These are phyloP conservation scores for Trachymyrmex septentrionalis DNA, from an alignment of 1,140 invertebrate species.

Conservation along the genomic window DNA sequence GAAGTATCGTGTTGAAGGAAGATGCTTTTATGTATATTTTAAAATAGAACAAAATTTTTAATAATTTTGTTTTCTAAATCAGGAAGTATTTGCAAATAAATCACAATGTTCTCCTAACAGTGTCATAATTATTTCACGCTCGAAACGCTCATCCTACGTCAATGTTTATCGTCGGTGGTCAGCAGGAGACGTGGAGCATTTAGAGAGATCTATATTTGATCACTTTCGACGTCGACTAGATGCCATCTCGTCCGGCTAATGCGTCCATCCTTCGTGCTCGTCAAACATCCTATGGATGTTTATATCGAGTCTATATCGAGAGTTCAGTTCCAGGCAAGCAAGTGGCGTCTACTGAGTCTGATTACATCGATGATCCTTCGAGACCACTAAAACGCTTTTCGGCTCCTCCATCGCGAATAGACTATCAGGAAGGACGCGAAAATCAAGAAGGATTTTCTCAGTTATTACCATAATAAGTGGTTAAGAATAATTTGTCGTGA, in stretches of 20 bases:
- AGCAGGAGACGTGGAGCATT: conserved; percentile 68
- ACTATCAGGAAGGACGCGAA: background rate
- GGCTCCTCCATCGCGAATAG: background rate
- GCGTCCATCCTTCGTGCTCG: conserved; percentile 78
- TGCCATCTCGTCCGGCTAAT: conserved; percentile 78
- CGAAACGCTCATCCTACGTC: conserved; percentile 52
- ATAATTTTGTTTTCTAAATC: background rate
- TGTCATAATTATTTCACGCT: conserved; percentile 70
- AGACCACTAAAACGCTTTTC: conserved; percentile 47
- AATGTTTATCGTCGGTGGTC: conserved; percentile 71
- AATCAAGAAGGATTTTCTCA: conserved; percentile 6
- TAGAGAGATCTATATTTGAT: conserved; percentile 82
- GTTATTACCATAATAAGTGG: conserved; percentile 25
- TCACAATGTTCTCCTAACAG: conserved; percentile 26
- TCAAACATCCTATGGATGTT: conserved; percentile 76
- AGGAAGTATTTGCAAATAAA: background rate
- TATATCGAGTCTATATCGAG: conserved; percentile 71
- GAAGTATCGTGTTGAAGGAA: background rate
- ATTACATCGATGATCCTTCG: conserved; percentile 79
- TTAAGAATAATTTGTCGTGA: conserved; percentile 12
- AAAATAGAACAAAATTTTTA: background rate
- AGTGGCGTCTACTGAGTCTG: conserved; percentile 79
- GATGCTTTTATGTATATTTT: background rate
- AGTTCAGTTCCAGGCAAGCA: conserved; percentile 72
- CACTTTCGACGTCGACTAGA: conserved; percentile 78